phyloP scores from a whole-genome alignment of 2,888 invertebrate species.

The Monopis laevigella region DNA sequence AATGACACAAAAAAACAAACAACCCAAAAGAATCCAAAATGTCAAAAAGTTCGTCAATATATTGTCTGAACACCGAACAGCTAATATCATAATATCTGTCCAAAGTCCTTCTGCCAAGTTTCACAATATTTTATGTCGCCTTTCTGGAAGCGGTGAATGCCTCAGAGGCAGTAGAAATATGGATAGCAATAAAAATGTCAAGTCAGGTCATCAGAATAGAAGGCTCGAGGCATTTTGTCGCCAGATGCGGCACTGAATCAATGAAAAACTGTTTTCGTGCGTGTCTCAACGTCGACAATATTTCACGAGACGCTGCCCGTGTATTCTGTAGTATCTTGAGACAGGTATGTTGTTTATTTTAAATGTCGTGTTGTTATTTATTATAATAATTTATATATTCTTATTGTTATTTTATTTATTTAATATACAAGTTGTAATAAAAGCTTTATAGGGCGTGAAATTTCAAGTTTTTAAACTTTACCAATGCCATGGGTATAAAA shows the following conservation, averaged over 20 bases:
- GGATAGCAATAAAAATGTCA: conserved; percentile 65
- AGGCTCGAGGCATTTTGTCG: conserved; percentile 59
- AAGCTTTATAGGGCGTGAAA: no score
- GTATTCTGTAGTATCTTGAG: no score
- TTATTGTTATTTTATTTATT: no score
- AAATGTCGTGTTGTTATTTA: no score
- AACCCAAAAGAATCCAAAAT: background rate
- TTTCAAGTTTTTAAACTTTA: no score
- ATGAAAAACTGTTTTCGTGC: conserved; percentile 64
- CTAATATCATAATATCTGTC: conserved; percentile 50
- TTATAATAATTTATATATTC: no score
- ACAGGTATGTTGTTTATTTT: no score
- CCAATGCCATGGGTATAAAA: no score
- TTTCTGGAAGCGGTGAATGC: conserved; percentile 45
- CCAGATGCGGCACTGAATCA: conserved; percentile 65
- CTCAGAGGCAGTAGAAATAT: conserved; percentile 59
- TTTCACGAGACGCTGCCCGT: conserved; percentile 34
- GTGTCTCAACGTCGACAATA: conserved; percentile 51
- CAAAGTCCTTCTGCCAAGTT: conserved; percentile 44
- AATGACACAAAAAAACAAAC: no score
- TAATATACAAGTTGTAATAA: no score
- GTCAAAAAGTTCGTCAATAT: conserved; percentile 7
- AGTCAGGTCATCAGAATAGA: conserved; percentile 66
- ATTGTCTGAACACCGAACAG: conserved; percentile 8
- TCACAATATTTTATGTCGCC: conserved; percentile 54